Evolutionary conservation across 2,888 invertebrate species (phyloP), one percentile per base, ranked within the genome.

Genomic region (Sericinus montela): DNA sequence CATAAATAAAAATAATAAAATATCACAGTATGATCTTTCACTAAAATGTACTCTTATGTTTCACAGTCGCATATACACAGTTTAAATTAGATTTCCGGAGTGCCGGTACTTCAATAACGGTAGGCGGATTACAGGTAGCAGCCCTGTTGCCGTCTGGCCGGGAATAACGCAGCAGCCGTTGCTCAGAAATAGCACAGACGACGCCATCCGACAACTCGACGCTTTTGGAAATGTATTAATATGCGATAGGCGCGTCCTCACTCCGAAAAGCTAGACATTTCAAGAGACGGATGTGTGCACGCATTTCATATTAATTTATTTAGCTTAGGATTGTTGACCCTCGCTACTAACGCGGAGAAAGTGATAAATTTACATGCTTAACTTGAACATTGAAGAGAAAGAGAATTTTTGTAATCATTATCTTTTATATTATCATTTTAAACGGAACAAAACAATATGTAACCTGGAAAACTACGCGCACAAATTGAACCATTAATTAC

Each of bases 131-230:
- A 45, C 49, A 50, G 50, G 45, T 45, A 50, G 38, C 48, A 48
- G 23, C 48, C 48, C 48, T 48, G 53, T 37, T 40, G 56, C 43
- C 52, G 65, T 65, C 65, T 65, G 63, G 64, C 53, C 60, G 50
- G 52, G 60, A 64, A 63, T 64, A 64, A 39, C 37, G 37, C 45
- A 48, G 48, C 56, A 45, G 45, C 16, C 32, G 45, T 43, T 39
- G 52, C 37, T 51, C 65, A 48, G 58, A 63, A 65, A 65, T 65
- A 65, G 59, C 63, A 48, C 54, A 65, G 65, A 65, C 64, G 58
- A 55, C 63, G 58, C 53, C 58, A 46, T 42, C 43, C 51, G 52
- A 56, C 32, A 32, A 32, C 52, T 35, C 45, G 50, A 57, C 56
- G 54, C 56, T 59, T 63, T 64, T 53, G 60, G 60, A 62, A 57